Conservation (phyloP, 1,140 invertebrate species). For the Tetragnatha versicolor region DNA sequence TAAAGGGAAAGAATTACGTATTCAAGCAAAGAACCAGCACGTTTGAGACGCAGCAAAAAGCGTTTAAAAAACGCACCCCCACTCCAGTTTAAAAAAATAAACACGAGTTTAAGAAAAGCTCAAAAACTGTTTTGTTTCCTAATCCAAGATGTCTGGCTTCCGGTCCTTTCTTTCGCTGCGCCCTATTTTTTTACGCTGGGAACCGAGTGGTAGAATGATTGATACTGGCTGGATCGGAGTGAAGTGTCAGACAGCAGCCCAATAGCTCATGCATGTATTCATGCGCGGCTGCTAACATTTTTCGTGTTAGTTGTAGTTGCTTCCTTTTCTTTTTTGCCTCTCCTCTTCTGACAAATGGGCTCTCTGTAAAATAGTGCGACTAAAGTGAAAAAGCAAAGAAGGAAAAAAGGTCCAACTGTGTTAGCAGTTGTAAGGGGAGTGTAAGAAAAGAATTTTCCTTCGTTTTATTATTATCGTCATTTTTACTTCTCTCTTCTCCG, state of each 20-base stretch:
- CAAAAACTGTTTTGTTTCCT: conserved; percentile 53
- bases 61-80: conserved; percentile 16
- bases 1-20: conserved; percentile 29
- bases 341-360: conserved; percentile 41
- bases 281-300: conserved; percentile 42
- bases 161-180: conserved; percentile 41
- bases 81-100: conserved; percentile 44
- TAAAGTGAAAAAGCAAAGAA: conserved; percentile 41
- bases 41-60: background rate
- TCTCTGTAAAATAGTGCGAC: conserved; percentile 51
- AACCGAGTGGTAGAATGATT: conserved; percentile 44
- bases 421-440: conserved; percentile 48
- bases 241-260: conserved; percentile 53
- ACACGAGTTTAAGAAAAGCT: conserved; percentile 46
- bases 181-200: conserved; percentile 37
- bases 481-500: conserved; percentile 20
- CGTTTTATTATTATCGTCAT: background rate
- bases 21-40: conserved; percentile 1
- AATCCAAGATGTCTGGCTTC: conserved; percentile 52
- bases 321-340: background rate
- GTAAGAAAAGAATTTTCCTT: conserved; percentile 39
- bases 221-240: conserved; percentile 52
- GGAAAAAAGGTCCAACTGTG: conserved; percentile 45
- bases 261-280: conserved; percentile 54
- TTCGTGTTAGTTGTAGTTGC: conserved; percentile 48